Conservation (phyloP, 2,797 vertebrate genomes). For the Graptemys geographica region DNA sequence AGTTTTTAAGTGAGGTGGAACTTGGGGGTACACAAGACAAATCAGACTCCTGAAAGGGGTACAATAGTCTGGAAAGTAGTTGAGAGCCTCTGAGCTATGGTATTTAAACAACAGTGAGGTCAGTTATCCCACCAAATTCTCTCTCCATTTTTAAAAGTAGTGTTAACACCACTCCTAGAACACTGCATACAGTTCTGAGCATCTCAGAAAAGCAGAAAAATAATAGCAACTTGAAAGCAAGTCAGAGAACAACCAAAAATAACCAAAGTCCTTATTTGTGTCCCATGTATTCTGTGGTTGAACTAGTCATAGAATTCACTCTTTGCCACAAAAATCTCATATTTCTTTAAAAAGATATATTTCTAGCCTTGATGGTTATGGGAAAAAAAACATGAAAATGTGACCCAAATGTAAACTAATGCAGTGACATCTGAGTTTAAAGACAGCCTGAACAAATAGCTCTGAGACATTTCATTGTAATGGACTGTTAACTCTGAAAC, state of each 20-base stretch:
- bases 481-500: constrained; percentile 25
- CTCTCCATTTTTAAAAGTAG: neutral
- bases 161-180: constrained; percentile 3
- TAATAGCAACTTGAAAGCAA: neutral
- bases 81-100: neutral
- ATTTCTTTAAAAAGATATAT: neutral
- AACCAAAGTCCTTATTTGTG: neutral
- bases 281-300: neutral
- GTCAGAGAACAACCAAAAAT: neutral
- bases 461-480: neutral
- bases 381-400: constrained; percentile 33
- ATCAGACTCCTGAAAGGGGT: too few relatives aligned
- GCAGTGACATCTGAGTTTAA: neutral
- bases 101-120: neutral
- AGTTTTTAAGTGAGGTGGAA: too few relatives aligned
- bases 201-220: neutral
- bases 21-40: too few relatives aligned
- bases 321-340: neutral
- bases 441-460: constrained; percentile 28
- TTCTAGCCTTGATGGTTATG: constrained; percentile 2
- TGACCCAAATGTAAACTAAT: neutral
- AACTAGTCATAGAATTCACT: neutral
- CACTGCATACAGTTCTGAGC: neutral
- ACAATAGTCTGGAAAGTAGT: too few relatives aligned
- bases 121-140: constrained; percentile 6